phyloP scores from a whole-genome alignment of 2,113 vertebrate genomes.

The Carettochelys insculpta region DNA sequence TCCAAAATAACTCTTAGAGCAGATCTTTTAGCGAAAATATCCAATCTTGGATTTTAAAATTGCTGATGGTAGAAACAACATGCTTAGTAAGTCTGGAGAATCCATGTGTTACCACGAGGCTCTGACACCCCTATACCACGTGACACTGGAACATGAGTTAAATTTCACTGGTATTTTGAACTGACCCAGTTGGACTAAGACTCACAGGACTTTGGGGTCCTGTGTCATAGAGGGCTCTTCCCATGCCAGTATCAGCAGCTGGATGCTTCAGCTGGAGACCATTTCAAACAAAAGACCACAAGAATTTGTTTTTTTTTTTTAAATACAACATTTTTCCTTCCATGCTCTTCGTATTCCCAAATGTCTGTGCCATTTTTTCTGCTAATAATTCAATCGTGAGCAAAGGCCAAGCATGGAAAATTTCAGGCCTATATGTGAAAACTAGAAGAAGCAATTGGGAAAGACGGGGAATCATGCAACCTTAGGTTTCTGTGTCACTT shows the following conservation, averaged over 20 bases:
- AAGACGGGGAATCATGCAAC: not conserved
- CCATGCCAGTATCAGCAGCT: not conserved
- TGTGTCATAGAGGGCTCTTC: not conserved
- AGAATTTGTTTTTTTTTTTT: not conserved
- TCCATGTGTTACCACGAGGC: conserved; percentile 29
- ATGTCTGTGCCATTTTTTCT: not conserved
- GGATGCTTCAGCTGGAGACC: not conserved
- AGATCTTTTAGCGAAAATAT: not conserved
- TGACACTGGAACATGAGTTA: not conserved
- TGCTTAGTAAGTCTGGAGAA: not conserved
- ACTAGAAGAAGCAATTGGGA: not conserved
- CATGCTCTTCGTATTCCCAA: not conserved
- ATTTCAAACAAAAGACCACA: not conserved
- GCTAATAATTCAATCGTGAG: too few species aligned
- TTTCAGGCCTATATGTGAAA: not conserved
- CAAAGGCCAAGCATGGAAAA: not conserved
- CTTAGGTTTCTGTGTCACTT: not conserved
- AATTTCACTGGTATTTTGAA: not conserved
- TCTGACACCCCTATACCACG: not conserved
- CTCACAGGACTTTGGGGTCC: not conserved
- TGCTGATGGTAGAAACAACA: not conserved
- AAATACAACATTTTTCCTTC: not conserved
- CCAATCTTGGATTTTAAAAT: not conserved
- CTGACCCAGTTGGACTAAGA: fast-evolving
- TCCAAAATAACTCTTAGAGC: not conserved